Evolutionary conservation across 1,140 invertebrate species (phyloP).

Genomic region (Drosophila mojavensis): DNA sequence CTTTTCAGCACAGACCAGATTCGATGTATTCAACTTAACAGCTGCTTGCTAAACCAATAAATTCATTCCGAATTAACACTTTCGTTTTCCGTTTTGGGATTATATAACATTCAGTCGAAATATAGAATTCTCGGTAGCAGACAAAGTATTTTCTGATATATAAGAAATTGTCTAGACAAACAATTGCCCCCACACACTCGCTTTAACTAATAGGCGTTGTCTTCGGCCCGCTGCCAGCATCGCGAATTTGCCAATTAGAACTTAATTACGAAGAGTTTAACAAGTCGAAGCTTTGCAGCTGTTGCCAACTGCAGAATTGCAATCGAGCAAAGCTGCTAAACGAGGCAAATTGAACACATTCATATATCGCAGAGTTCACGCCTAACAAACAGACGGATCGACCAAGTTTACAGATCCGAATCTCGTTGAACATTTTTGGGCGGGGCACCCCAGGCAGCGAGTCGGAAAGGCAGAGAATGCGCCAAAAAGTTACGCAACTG

Average conservation of each 20-base stretch:
- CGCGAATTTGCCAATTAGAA: conserved; percentile 67
- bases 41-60: conserved; percentile 37
- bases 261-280: conserved; percentile 61
- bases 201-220: conserved; percentile 17
- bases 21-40: conserved; percentile 32
- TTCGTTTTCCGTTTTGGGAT: conserved; percentile 54
- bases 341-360: conserved; percentile 62
- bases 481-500: conserved; percentile 28
- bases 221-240: conserved; percentile 20
- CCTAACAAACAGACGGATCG: not conserved
- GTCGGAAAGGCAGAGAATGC: not conserved
- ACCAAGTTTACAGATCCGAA: conserved; percentile 12
- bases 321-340: conserved; percentile 59
- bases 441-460: conserved; percentile 24
- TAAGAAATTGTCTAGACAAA: conserved; percentile 21
- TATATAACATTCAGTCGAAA: conserved; percentile 42
- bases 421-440: conserved; percentile 19
- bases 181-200: conserved; percentile 13
- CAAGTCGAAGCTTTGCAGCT: conserved; percentile 36
- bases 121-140: not conserved
- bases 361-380: conserved; percentile 22
- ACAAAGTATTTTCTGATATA: conserved; percentile 1
- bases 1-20: not conserved
- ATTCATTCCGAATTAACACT: conserved; percentile 54
- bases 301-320: conserved; percentile 47